Conservation (phyloP, 2,113 vertebrate genomes). For the Indicator indicator region DNA sequence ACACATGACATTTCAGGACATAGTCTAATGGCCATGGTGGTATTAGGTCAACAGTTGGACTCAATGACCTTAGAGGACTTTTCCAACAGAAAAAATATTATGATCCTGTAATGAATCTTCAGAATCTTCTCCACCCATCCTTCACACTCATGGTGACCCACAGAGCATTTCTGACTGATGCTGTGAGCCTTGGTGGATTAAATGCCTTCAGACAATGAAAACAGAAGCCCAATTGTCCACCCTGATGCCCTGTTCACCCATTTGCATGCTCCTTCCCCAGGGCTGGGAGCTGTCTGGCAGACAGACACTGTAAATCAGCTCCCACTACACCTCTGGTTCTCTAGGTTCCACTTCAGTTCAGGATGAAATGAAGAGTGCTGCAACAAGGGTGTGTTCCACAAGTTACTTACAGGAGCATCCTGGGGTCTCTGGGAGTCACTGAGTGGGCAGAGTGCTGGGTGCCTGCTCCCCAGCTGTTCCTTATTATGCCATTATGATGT, state of each 20-base stretch:
- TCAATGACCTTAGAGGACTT: too few species aligned
- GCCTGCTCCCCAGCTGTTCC: not conserved
- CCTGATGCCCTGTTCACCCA: accelerated
- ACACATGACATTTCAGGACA: too few species aligned
- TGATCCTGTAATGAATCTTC: not conserved
- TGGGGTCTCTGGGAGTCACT: accelerated
- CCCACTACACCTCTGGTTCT: not conserved
- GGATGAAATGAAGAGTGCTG: not conserved
- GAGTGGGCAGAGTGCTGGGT: not conserved
- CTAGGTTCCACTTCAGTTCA: too few species aligned
- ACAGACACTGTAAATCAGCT: not conserved
- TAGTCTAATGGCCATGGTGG: too few species aligned
- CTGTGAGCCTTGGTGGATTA: not conserved
- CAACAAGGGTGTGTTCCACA: not conserved
- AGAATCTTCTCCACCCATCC: not conserved
- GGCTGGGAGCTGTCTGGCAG: not conserved
- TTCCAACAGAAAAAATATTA: too few species aligned
- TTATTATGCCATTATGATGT: not conserved
- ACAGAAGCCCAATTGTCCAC: not conserved
- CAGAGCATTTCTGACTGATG: not conserved
- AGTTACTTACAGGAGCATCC: not conserved
- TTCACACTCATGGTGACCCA: not conserved
- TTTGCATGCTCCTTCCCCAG: not conserved
- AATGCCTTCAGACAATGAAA: not conserved
- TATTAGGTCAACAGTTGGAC: too few species aligned